Evolutionary conservation across 2,797 vertebrate species (phyloP).

Genomic region (Sebastes oblongus): DNA sequence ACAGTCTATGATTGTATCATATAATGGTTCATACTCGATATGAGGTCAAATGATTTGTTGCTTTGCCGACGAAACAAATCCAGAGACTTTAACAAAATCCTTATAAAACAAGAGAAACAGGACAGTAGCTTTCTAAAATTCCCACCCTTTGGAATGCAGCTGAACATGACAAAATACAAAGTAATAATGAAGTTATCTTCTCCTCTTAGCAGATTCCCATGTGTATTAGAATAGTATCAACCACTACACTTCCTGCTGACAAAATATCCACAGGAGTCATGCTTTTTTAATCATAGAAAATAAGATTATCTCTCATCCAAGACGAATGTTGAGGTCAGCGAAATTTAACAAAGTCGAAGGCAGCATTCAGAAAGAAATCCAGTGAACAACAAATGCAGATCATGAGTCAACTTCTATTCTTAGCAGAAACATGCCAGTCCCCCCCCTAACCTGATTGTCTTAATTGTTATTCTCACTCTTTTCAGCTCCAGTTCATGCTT

Average conservation of each 20-base stretch:
- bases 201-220: neutral
- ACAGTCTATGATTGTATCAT: neutral
- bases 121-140: neutral
- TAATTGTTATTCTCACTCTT: constrained; percentile 34
- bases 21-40: neutral
- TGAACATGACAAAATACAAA: neutral
- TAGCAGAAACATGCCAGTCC: neutral
- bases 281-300: neutral
- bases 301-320: neutral
- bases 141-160: neutral
- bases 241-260: neutral
- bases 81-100: neutral
- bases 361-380: neutral
- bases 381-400: neutral
- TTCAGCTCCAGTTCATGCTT: constrained; percentile 16
- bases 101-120: neutral
- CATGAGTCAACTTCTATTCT: neutral
- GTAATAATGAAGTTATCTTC: neutral
- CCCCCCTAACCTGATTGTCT: fast-evolving
- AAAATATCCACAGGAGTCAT: neutral
- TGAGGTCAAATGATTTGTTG: neutral
- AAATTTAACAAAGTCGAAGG: neutral
- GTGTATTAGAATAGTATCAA: neutral
- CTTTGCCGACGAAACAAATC: neutral
- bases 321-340: neutral